Evolutionary conservation across 2,888 invertebrate species (phyloP).

Genomic region (Sarcophaga subvicina): DNA sequence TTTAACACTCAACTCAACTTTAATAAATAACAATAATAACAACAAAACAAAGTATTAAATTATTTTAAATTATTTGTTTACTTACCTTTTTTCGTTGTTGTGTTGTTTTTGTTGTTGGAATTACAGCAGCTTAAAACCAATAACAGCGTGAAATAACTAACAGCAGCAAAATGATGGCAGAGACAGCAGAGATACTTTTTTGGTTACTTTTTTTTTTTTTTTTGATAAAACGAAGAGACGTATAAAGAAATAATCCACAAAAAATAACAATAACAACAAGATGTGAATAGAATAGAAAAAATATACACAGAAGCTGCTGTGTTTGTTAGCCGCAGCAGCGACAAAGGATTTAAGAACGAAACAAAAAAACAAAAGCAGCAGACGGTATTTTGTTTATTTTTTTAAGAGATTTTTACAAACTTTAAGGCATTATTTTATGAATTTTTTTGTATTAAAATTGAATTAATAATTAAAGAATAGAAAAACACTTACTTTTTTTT

Average conservation of each 20-base stretch:
- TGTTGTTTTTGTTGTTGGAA: neutral
- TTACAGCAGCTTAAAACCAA: constrained; percentile 10
- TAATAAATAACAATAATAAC: too few species aligned
- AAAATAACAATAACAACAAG: constrained; percentile 41
- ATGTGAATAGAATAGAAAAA: constrained; percentile 8
- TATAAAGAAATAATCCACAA: constrained; percentile 42
- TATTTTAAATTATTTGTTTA: constrained; percentile 35
- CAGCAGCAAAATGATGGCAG: neutral
- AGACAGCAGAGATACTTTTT: constrained; percentile 12
- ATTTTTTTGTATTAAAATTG: neutral
- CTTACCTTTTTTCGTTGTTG: constrained; percentile 50
- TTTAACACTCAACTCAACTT: too few species aligned
- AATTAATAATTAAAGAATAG: too few species aligned
- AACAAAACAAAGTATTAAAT: neutral
- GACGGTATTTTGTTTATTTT: constrained; percentile 31
- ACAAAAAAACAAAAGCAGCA: constrained; percentile 47
- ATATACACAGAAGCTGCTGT: neutral
- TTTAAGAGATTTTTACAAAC: neutral
- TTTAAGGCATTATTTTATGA: too few species aligned
- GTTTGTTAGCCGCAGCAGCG: neutral
- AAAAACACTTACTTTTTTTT: too few species aligned
- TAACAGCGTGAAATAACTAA: neutral
- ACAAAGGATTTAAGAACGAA: constrained; percentile 21
- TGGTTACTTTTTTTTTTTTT: neutral
- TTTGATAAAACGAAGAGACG: neutral